Evolutionary conservation across 2,888 invertebrate species (phyloP).

Genomic region (Rhagophthalmus giganteus): DNA sequence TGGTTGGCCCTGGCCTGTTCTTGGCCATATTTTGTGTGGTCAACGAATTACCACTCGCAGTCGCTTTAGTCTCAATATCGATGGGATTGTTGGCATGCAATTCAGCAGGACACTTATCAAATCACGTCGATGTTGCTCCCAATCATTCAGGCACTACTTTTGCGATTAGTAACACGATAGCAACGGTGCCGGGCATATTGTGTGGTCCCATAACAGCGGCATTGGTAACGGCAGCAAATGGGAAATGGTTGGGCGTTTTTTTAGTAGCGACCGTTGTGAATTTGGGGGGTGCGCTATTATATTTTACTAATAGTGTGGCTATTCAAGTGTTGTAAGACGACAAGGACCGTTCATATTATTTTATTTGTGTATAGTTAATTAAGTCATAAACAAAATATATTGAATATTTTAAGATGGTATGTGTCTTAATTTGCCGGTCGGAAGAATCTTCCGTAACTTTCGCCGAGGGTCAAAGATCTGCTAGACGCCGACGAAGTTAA

Average conservation of each 20-base stretch:
- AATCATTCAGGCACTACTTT: conserved; percentile 78
- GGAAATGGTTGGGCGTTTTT: conserved; percentile 76
- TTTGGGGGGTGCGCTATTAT: conserved; percentile 72
- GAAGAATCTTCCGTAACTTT: no score
- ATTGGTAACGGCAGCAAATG: conserved; percentile 68
- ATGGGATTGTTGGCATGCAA: conserved; percentile 77
- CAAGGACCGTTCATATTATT: no score
- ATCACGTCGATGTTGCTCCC: conserved; percentile 77
- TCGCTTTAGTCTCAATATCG: conserved; percentile 72
- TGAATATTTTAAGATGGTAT: no score
- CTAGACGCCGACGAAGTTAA: no score
- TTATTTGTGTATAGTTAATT: no score
- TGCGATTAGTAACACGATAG: conserved; percentile 75
- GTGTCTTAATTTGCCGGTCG: no score
- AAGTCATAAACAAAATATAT: no score
- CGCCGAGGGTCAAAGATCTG: no score
- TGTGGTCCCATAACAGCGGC: conserved; percentile 78
- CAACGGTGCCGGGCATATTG: conserved; percentile 74
- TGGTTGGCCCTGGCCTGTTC: conserved; percentile 73
- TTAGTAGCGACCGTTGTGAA: conserved; percentile 71
- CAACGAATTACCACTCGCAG: conserved; percentile 67
- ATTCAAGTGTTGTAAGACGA: conserved; percentile 65
- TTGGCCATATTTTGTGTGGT: conserved; percentile 71
- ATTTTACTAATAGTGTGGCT: conserved; percentile 72
- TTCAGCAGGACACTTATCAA: conserved; percentile 74